These are phyloP conservation scores for Danaus plexippus DNA, from an alignment of 1,140 invertebrate genomes.

Conservation along the genomic window DNA sequence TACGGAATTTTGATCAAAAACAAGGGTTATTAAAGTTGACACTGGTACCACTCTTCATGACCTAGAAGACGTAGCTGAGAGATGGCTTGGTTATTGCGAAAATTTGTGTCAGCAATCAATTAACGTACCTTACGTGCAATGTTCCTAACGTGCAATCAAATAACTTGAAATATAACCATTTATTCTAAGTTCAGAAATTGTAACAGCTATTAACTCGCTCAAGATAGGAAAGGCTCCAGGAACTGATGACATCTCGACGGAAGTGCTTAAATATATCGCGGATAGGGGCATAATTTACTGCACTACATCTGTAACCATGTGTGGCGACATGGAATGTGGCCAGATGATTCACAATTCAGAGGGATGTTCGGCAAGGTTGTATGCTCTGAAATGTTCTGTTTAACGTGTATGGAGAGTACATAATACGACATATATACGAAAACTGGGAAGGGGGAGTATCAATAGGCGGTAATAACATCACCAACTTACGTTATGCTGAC, in stretches of 20 bases:
- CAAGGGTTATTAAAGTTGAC: constrained; percentile 13
- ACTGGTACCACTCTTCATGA: constrained; percentile 8
- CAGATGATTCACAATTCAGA: constrained; percentile 5
- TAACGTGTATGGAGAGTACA: constrained; percentile 18
- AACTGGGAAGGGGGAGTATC: constrained; percentile 14
- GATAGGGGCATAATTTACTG: constrained; percentile 6
- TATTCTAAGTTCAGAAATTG: constrained; percentile 7
- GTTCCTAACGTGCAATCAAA: constrained; percentile 7
- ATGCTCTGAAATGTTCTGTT: constrained; percentile 14
- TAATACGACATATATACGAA: constrained; percentile 6
- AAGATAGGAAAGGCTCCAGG: constrained; percentile 9
- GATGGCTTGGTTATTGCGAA: constrained; percentile 8
- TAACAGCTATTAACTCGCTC: constrained; percentile 1
- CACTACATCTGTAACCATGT: too few species aligned
- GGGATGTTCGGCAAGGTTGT: constrained; percentile 18
- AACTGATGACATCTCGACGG: constrained; percentile 6
- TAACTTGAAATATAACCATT: constrained; percentile 1
- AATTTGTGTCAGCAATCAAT: too few species aligned
- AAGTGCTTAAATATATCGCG: constrained; percentile 5
- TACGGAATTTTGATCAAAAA: constrained; percentile 12
- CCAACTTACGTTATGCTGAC: constrained; percentile 16
- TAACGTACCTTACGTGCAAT: too few species aligned
- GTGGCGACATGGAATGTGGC: too few species aligned
- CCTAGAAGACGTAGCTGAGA: constrained; percentile 2
- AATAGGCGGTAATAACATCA: constrained; percentile 10